Evolutionary conservation across 2,797 vertebrate species (phyloP), one percentile per base, ranked within the genome.

Genomic region (Phrynocephalus forsythii): DNA sequence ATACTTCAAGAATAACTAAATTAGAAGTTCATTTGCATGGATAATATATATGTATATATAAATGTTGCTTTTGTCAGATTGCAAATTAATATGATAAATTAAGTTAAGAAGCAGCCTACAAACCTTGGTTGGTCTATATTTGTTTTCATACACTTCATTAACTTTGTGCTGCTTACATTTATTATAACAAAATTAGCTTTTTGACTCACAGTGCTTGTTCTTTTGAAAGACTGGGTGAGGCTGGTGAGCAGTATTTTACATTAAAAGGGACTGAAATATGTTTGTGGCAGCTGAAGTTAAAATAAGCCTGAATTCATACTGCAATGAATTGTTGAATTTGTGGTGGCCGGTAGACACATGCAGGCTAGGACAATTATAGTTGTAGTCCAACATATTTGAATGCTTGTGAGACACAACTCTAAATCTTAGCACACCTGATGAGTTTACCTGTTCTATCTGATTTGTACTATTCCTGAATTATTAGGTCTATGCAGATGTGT

Each of bases 21-120:
- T 90, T 93, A 94, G 69, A 86, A 85, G 83, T 91, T 92, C 20
- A 91, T 95, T 93, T 93, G 52, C 86, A 91, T 93, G 72, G 44
- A 88, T 89, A 93, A 94, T 90, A 86, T 86, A 89, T 92, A 90
- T 90, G 76, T 90, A 91, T 90, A 72, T 90, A 26, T 89, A 76
- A 90, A 90, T 88, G 84, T 63, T 84, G 28, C 22, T 86, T 84
- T 86, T 89, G 73, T 91, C 79, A 90, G 2, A 90, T 90, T 89
- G 82, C 79, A 66, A 88, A 89, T 93, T 92, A 91, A 93, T 83
- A 78, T 89, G 76, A 88, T 71, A 83, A 33, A 83, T 28, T 79
- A 93, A 85, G 2, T 38, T 86, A 88, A 94, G 84, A 50, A 89
- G 16, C 11, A 86, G n/a, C n/a, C 80, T 86, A 91, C 90, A 91